Evolutionary conservation across 2,797 vertebrate species (phyloP), one percentile per base, ranked within the genome.

Genomic region (Loris lydekkerianus): DNA sequence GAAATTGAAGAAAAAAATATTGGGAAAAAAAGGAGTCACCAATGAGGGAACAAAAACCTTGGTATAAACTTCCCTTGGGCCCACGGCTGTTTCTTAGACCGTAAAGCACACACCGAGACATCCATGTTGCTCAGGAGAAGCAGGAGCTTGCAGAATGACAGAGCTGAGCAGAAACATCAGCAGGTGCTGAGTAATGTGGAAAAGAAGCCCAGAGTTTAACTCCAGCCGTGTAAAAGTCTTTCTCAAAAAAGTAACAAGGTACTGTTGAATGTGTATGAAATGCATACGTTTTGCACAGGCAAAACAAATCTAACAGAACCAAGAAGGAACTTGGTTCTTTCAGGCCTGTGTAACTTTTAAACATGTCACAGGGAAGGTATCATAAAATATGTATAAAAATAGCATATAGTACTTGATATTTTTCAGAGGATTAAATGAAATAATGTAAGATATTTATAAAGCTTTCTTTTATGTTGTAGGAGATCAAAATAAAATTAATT

Each of bases 401-500:
- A 63, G 49, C 14, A 10, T 2, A 10, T 56, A 60, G 14, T 10
- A 70, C 9, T n/a, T 70, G 29, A 17, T 49, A 56, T 49, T 91
- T 80, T 82, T 72, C 37, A 87, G 29, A 83, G 20, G 7, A 27
- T 69, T 83, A 56, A 84, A 89, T 85, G 49, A 95, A 83, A 56
- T 84, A 75, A 75, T 67, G 3, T 81, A 70, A 85, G 73, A 73
- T 91, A 85, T 37, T 77, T 89, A 37, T 4, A 89, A 78, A 77
- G 81, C 25, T 56, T 43, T 84, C 2, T 86, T 17, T 93, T 92
- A 65, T 67, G 58, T 9, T 69, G 10, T 69, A 91, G 84, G 15
- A 83, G 43, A 46, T 34, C 27, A 37, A 76, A 94, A 95, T 69
- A 91, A 69, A 82, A 60, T 76, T 43, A 49, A 85, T 17, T 70